phyloP scores from a whole-genome alignment of 2,113 vertebrate genomes.

The Myrmecobius fasciatus region DNA sequence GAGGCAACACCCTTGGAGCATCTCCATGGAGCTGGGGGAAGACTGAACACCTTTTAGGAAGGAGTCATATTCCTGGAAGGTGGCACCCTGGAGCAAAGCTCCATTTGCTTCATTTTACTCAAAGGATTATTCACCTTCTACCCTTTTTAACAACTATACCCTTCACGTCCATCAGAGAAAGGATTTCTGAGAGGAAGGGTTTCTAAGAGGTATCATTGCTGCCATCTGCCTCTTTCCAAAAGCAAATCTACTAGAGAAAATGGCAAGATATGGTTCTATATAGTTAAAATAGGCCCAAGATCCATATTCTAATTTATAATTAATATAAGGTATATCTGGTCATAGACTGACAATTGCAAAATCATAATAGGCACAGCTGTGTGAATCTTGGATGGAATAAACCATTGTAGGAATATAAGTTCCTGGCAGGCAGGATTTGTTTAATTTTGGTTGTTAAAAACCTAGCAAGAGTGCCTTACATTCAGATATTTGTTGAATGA shows the following conservation, averaged over 20 bases:
- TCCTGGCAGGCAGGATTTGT: background rate
- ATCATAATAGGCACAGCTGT: background rate
- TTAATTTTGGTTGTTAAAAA: background rate
- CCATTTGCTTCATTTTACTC: background rate
- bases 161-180: background rate
- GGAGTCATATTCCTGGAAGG: background rate
- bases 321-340: background rate
- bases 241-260: background rate
- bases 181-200: background rate
- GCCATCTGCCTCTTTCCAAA: too few relatives aligned
- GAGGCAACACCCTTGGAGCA: background rate
- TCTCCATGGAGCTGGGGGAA: background rate
- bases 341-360: background rate
- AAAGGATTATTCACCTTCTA: background rate
- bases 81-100: background rate
- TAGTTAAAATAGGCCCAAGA: background rate
- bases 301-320: slow-evolving; percentile 23
- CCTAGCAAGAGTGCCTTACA: background rate
- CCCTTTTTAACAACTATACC: background rate
- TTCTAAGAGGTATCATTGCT: background rate
- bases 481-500: background rate
- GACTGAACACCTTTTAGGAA: background rate
- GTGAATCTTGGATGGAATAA: background rate
- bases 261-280: background rate
- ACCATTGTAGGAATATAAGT: background rate